A percentile compares a stretch with the other conserved stretches of the same genome.
Evolutionary conservation across 1,140 invertebrate genomes (phyloP).

Genomic region (Drosophila kohkoa): DNA sequence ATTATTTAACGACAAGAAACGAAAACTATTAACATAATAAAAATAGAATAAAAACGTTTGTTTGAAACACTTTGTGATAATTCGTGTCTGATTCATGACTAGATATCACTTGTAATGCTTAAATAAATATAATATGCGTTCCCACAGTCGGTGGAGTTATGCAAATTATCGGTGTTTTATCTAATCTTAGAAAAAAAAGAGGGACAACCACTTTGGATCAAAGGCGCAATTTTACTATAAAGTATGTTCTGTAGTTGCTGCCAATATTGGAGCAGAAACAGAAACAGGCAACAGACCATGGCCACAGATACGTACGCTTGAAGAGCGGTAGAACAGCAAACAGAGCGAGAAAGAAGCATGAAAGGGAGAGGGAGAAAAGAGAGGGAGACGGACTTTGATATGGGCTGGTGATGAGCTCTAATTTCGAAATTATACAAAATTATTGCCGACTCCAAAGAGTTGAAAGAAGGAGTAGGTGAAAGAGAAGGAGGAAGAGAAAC

Average conservation of each 20-base stretch:
- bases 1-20: neutral
- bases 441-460: constrained; percentile 39
- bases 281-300: constrained; percentile 34
- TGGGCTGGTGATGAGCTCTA: constrained; percentile 77
- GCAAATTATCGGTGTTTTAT: constrained; percentile 43
- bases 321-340: constrained; percentile 11
- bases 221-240: neutral
- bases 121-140: constrained; percentile 9
- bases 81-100: constrained; percentile 3
- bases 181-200: constrained; percentile 31
- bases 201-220: constrained; percentile 18
- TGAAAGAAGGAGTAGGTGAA: neutral
- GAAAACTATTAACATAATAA: neutral
- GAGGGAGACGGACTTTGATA: constrained; percentile 62
- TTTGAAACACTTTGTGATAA: neutral
- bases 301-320: constrained; percentile 6
- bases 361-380: constrained; percentile 5
- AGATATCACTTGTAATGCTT: neutral
- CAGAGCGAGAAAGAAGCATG: neutral
- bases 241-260: neutral
- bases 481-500: neutral
- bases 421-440: constrained; percentile 82
- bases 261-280: constrained; percentile 3
- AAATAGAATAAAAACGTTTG: constrained; percentile 1
- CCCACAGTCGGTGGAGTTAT: constrained; percentile 37